Percentiles rank a stretch among this genome's conserved stretches.
These are phyloP conservation scores for Amblyopsis rosae DNA, from an alignment of 2,113 vertebrate genomes.

Conservation along the genomic window DNA sequence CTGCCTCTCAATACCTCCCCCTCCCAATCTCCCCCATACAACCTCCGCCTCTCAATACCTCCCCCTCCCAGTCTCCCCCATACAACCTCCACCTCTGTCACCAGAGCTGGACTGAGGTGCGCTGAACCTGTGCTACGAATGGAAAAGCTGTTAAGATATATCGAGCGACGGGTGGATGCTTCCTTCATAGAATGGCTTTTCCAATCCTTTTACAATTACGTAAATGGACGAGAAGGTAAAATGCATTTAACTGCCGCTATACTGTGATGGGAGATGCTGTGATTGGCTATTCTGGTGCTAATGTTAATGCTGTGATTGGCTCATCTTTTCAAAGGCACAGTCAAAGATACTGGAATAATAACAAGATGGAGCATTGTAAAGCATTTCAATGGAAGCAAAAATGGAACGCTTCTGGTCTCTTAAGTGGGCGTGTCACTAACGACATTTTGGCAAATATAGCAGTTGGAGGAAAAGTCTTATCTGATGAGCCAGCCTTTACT, in stretches of 20 bases:
- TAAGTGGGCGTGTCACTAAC: too few species aligned
- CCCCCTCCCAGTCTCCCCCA: not conserved
- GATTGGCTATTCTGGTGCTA: conserved; percentile 55
- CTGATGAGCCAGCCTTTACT: too few species aligned
- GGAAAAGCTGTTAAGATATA: conserved; percentile 50
- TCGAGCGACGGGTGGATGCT: conserved; percentile 11
- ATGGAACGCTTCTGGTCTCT: too few species aligned
- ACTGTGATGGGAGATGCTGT: conserved; percentile 47
- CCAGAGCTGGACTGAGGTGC: conserved; percentile 26
- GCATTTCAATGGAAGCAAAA: too few species aligned
- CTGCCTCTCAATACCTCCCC: not conserved
- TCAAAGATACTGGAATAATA: too few species aligned
- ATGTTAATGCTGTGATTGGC: conserved; percentile 35
- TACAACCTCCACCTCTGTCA: conserved; percentile 10
- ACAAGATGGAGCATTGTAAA: too few species aligned
- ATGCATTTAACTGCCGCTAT: conserved; percentile 37
- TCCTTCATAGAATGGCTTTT: conserved; percentile 50
- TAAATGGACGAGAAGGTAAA: conserved; percentile 61
- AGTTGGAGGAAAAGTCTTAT: too few species aligned
- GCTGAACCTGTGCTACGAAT: conserved; percentile 54
- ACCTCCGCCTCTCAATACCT: not conserved
- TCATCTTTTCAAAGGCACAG: too few species aligned
- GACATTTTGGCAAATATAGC: too few species aligned
- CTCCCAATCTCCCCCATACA: not conserved
- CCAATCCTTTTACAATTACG: conserved; percentile 66